phyloP scores from a whole-genome alignment of 1,140 invertebrate genomes.

The Drosophila truncata region DNA sequence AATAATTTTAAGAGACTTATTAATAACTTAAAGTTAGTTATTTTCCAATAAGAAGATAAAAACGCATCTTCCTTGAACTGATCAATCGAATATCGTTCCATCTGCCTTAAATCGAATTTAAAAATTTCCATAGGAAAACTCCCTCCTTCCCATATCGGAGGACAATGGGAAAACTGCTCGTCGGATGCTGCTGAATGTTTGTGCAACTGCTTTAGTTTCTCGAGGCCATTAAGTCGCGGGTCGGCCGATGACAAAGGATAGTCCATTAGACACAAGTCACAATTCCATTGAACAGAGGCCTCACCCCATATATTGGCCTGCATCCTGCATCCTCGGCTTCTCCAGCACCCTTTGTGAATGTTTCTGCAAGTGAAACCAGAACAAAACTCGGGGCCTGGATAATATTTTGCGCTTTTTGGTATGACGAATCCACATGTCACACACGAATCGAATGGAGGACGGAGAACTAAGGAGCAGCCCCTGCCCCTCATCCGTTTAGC shows the following conservation, averaged over 20 bases:
- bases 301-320: constrained; percentile 23
- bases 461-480: constrained; percentile 1
- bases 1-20: neutral
- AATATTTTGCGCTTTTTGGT: constrained; percentile 83
- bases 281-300: constrained; percentile 45
- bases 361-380: constrained; percentile 76
- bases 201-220: constrained; percentile 76
- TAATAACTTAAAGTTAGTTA: neutral
- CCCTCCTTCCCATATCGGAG: neutral
- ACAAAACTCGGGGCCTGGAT: constrained; percentile 73
- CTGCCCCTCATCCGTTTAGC: constrained; percentile 73
- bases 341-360: constrained; percentile 58
- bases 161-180: constrained; percentile 33
- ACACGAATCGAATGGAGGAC: constrained; percentile 46
- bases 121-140: constrained; percentile 11
- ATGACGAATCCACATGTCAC: constrained; percentile 82
- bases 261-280: constrained; percentile 77
- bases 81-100: constrained; percentile 6
- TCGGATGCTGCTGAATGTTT: constrained; percentile 60
- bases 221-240: constrained; percentile 69
- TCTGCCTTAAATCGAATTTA: constrained; percentile 21
- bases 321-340: constrained; percentile 24
- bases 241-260: constrained; percentile 59
- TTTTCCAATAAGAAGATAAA: neutral
- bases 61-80: neutral